Conservation (phyloP, 1,140 invertebrate genomes). For the Dendroctonus valens region DNA sequence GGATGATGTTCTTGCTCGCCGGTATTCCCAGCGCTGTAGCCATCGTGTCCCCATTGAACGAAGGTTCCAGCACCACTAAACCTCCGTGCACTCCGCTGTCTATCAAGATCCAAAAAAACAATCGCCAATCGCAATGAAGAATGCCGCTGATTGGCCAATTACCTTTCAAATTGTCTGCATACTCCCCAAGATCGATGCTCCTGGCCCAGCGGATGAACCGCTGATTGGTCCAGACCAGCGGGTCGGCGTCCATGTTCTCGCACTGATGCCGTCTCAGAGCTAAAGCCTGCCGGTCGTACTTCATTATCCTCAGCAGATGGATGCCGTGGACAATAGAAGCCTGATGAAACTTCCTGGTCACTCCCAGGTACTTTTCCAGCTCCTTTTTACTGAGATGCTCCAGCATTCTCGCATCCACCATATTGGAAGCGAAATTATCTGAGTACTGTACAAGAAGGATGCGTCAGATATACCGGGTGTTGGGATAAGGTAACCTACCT, state of each 20-base stretch:
- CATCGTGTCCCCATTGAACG: conserved; percentile 92
- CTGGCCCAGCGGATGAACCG: conserved; percentile 89
- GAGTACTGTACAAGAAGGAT: conserved; percentile 63
- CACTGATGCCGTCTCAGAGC: conserved; percentile 83
- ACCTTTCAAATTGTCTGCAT: conserved; percentile 93
- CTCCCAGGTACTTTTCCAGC: conserved; percentile 86
- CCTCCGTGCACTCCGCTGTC: conserved; percentile 93
- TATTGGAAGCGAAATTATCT: conserved; percentile 82
- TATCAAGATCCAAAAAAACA: conserved; percentile 41
- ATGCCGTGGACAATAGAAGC: conserved; percentile 91
- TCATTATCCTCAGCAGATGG: conserved; percentile 85
- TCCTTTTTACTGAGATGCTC: conserved; percentile 92
- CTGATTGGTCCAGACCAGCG: conserved; percentile 93
- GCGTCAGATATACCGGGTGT: too few relatives aligned
- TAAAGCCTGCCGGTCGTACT: conserved; percentile 89
- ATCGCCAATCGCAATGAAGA: conserved; percentile 5
- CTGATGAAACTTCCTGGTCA: conserved; percentile 90
- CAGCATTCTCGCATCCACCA: conserved; percentile 89
- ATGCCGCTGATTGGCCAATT: conserved; percentile 15
- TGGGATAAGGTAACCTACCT: too few relatives aligned
- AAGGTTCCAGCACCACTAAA: conserved; percentile 86
- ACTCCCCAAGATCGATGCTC: conserved; percentile 90
- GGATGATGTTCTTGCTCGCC: conserved; percentile 88
- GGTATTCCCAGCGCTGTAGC: conserved; percentile 90
- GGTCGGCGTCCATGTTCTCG: conserved; percentile 84